Base-by-base conservation (phyloP, 2,888 invertebrate genomes). In the Synanthedon andrenaeformis region DNA sequence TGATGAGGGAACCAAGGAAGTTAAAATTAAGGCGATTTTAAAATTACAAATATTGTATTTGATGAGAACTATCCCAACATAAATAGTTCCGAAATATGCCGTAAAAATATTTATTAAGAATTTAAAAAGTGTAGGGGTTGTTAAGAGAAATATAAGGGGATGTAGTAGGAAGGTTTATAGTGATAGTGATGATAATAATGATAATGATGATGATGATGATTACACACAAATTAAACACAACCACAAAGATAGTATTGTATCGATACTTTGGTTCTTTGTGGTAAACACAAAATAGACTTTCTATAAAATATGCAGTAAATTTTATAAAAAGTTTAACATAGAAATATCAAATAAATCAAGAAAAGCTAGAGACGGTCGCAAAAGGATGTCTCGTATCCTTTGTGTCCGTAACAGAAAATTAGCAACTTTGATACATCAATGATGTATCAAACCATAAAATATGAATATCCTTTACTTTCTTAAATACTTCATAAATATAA, bases 201-300 rank as follows among this genome's bases (percentile, higher is more conserved):
- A 42, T 42, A 4, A 12, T n/a, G 2, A 45, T 45, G n/a, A 45
- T 35, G 1, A 35, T 35, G 35, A 35, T 35, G 35, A 35, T 35
- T 5, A 45, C 45, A 45, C 45, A 45, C 13, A 49, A 65, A 69
- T 63, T 52, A 58, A 59, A 57, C 73, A 76, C 73, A 63, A 62
- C 64, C 63, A 65, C 70, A 67, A 72, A 76, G 72, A 70, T 57
- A 76, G 81, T 83, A 84, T 71, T 72, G 79, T 80, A 79, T 61
- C 62, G 73, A 79, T 82, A 86, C 84, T 78, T 80, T 87, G 53
- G 56, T 59, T 70, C 74, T 69, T 73, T 63, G 67, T 57, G 62
- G 54, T 58, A 56, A 52, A 62, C 66, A 62, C 59, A 52, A 57
- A 55, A 58, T 61, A 73, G 66, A 72, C 66, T 71, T 61, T 71